Conservation (phyloP, 2,113 vertebrate genomes). For the Pogonocichla stellata region DNA sequence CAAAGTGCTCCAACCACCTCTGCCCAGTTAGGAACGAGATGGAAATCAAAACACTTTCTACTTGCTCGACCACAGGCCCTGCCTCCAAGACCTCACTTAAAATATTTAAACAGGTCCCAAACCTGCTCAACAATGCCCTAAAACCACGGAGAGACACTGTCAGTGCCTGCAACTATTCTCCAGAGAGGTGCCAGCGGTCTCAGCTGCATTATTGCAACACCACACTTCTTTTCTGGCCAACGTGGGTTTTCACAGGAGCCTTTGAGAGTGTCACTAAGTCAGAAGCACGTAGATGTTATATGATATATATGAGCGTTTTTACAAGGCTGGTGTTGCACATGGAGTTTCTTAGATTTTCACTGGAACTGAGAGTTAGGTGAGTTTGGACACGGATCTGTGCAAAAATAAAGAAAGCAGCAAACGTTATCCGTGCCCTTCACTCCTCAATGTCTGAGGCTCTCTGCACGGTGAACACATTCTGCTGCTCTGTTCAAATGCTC, state of each 20-base stretch:
- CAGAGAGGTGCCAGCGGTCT: not conserved
- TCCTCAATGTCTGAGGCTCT: no score
- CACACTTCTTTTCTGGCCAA: not conserved
- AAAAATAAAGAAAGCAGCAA: not conserved
- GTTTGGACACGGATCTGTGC: not conserved
- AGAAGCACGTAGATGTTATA: not conserved
- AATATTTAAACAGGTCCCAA: not conserved
- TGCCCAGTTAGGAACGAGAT: not conserved
- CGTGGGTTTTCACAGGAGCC: not conserved
- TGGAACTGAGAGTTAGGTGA: not conserved
- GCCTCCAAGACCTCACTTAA: not conserved
- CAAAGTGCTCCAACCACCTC: not conserved
- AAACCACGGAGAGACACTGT: not conserved
- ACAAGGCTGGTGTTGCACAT: not conserved
- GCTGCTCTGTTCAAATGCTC: not conserved
- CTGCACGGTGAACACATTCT: not conserved
- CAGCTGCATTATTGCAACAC: not conserved
- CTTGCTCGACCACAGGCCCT: accelerated
- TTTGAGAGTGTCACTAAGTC: accelerated
- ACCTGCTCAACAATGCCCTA: not conserved
- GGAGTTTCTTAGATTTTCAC: not conserved
- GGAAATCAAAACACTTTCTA: not conserved
- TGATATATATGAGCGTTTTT: accelerated
- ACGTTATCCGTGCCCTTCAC: accelerated
- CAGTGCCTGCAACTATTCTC: not conserved